Conservation (phyloP, 2,113 vertebrate genomes). For the Rousettus leschenaultii region DNA sequence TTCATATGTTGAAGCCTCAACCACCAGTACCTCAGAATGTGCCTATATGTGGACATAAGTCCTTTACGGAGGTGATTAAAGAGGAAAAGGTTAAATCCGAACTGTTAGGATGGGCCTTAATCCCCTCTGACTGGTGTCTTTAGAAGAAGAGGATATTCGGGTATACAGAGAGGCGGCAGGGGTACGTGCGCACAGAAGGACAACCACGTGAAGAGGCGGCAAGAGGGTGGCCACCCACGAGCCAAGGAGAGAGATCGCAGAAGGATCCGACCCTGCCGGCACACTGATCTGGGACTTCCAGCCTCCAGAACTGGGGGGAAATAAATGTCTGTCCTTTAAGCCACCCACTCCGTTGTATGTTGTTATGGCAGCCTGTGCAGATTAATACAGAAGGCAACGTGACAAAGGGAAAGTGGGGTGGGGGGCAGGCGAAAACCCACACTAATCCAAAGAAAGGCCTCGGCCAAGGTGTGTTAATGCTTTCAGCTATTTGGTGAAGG, state of each 20-base stretch:
- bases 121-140: background rate
- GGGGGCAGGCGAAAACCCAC: background rate
- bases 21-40: background rate
- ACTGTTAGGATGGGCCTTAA: background rate
- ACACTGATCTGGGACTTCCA: background rate
- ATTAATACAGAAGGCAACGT: background rate
- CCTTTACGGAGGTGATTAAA: background rate
- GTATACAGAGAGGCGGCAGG: background rate
- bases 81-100: background rate
- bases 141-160: background rate
- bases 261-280: background rate
- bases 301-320: background rate
- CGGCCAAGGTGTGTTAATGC: background rate
- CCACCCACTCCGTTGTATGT: background rate
- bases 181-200: accelerated
- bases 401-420: background rate
- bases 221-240: accelerated
- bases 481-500: background rate
- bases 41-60: background rate
- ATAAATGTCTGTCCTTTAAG: background rate
- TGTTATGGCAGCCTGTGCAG: background rate
- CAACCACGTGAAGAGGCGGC: accelerated
- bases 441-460: background rate
- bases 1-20: background rate
- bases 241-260: background rate